Base-by-base conservation (phyloP, 2,888 invertebrate species). In the Ferrisia virgata region DNA sequence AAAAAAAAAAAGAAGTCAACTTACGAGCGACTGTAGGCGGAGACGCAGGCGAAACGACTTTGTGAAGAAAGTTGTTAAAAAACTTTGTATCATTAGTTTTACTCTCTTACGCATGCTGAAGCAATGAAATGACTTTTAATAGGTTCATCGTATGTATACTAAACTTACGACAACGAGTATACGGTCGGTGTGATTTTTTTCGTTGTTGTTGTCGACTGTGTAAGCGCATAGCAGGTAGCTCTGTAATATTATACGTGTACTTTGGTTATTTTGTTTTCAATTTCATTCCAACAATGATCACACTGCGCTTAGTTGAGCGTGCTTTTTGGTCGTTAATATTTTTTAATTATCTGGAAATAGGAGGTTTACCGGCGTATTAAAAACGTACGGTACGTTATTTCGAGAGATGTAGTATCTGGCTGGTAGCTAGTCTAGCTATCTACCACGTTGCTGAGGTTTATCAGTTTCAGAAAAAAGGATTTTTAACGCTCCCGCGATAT, bases 41-140 rank as follows among this genome's bases (percentile, higher is more conserved):
- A 43, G n/a, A n/a, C 5, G 15, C 15, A 53, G 31, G 69, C 72
- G 33, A 72, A 72, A 72, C 72, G 72, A 72, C 72, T 72, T 72
- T 72, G 47, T 18, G 8, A 33, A 72, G 72, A 72, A 72, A 72
- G 72, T 72, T 72, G 72, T 72, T 72, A 72, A 72, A 33, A 72
- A 72, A 72, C 72, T 72, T 72, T 72, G 72, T 72, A 72, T 72
- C 72, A 33, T 72, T 72, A 36, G 72, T 72, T 72, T 33, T 72
- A 72, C 58, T 64, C 39, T 5, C 25, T 22, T 64, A 64, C 58
- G 28, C 33, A 72, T 33, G 72, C 33, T 33, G 72, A 72, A 72
- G 72, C n/a, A 72, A 72, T 72, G 72, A 72, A 72, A 72, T 72
- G 72, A 72, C 72, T 72, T 72, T 72, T 72, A 72, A 72, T 72